Evolutionary conservation across 30 jellyfish, hydroid and myxozoan species (phyloP), one percentile per base, ranked within the genome.

Genomic region (Turritopsis dohrnii): DNA sequence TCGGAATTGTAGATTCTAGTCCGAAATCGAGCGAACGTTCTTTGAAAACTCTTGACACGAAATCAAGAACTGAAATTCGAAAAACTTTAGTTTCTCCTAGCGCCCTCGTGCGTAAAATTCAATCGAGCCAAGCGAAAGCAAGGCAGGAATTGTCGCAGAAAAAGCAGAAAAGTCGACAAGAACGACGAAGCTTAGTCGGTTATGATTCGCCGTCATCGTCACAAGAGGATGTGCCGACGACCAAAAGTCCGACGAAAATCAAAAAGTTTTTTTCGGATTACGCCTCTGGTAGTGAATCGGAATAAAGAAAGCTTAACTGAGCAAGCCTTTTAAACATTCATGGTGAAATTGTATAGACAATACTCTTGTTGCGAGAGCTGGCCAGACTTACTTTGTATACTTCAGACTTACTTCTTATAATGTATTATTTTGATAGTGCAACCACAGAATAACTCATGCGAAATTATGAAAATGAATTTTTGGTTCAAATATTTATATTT

Each of bases 201-300:
- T 69, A 69, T 19, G 28, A 23, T n/a, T 69, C 77, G 0, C 77
- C 77, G 16, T 60, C 73, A 60, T 69, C 77, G 28, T 69, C 77
- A 69, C 77, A 69, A 69, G 77, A 69, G 30, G 77, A 69, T 23
- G 19, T 23, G 9, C 77, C 30, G 28, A 27, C 28, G 30, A 18
- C 19, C 21, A 69, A 69, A 27, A 27, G 77, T n/a, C 17, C 28
- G 9, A 7, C 28, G 8, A 41, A 41, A 41, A 41, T 41, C 60
- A 69, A 69, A 21, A 69, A 69, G 22, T 69, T 69, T 0, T 69
- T 69, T 69, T 69, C 77, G 16, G 77, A 69, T 27, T 69, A 69
- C 77, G 77, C 31, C 22, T 23, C 77, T 16, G 77, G 77, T 27
- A 69, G 77, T 69, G 77, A 69, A n/a, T 69, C 77, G 0, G 77